These are phyloP conservation scores for Polyommatus iphigenia DNA, from an alignment of 2,888 invertebrate genomes.

Conservation along the genomic window DNA sequence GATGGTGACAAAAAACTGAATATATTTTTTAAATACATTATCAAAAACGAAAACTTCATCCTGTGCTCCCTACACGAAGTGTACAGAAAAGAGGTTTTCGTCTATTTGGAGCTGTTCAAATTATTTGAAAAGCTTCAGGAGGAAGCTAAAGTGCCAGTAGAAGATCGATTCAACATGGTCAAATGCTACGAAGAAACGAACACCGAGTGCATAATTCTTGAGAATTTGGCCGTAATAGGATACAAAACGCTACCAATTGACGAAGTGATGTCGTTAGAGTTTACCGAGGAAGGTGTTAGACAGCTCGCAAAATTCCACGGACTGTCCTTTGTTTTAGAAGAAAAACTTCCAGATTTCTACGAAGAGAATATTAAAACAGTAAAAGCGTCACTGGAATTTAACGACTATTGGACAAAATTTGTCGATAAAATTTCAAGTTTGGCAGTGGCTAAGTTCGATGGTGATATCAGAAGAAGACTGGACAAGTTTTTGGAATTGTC, in stretches of 20 bases:
- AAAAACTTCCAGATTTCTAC: conserved; percentile 42
- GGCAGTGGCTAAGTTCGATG: conserved; percentile 43
- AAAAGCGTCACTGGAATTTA: conserved; percentile 40
- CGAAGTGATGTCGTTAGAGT: conserved; percentile 45
- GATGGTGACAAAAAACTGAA: conserved; percentile 50
- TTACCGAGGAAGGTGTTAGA: conserved; percentile 45
- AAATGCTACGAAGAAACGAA: conserved; percentile 49
- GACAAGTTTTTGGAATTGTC: conserved; percentile 40
- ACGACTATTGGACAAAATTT: conserved; percentile 44
- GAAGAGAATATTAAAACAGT: conserved; percentile 45
- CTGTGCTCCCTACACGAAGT: conserved; percentile 29
- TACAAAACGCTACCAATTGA: conserved; percentile 45
- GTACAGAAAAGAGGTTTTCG: conserved; percentile 49
- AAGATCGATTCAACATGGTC: conserved; percentile 47
- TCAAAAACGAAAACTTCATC: conserved; percentile 41
- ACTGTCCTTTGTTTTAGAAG: conserved; percentile 45
- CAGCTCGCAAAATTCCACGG: conserved; percentile 49
- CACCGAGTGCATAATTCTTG: conserved; percentile 51
- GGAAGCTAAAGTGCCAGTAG: conserved; percentile 46
- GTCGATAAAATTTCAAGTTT: conserved; percentile 42
- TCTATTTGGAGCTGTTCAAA: conserved; percentile 47
- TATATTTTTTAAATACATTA: conserved; percentile 54
- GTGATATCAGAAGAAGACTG: conserved; percentile 42
- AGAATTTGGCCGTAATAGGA: conserved; percentile 51
- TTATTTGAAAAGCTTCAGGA: conserved; percentile 47